phyloP scores from a whole-genome alignment of 2,113 vertebrate species.

The Thomomys bottae region DNA sequence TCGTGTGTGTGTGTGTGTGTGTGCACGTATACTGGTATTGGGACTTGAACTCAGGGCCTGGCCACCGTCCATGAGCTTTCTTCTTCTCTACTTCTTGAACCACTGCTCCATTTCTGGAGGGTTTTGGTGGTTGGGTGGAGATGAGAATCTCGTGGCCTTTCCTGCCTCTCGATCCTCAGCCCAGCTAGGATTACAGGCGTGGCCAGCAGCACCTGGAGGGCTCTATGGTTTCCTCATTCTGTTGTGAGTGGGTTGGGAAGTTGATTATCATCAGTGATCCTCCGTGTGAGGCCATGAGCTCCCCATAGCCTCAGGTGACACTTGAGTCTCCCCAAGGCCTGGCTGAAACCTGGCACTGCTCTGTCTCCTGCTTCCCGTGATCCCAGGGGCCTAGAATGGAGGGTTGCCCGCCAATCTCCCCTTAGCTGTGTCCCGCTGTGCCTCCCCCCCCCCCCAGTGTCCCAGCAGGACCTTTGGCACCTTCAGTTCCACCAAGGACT shows the following conservation, averaged over 20 bases:
- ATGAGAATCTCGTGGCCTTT: too few species aligned
- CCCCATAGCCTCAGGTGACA: neutral
- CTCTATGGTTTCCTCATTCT: neutral
- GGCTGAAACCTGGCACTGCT: neutral
- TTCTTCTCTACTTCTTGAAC: too few species aligned
- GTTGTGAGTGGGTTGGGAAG: neutral
- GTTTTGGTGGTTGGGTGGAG: too few species aligned
- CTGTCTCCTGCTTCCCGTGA: neutral
- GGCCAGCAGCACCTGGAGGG: too few species aligned
- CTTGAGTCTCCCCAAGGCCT: neutral
- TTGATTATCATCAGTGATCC: neutral
- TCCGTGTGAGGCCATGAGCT: neutral
- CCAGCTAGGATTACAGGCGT: too few species aligned
- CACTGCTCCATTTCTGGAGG: too few species aligned
- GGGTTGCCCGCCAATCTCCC: neutral
- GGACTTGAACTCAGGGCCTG: too few species aligned
- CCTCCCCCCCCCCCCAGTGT: slow-evolving; percentile 85
- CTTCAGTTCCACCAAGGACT: slow-evolving; percentile 97
- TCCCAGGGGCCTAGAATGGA: neutral
- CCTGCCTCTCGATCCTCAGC: too few species aligned
- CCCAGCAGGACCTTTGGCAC: slow-evolving; percentile 98
- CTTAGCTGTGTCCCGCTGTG: neutral
- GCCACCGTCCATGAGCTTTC: too few species aligned
- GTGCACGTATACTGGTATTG: too few species aligned
- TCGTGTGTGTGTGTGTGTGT: too few species aligned